Evolutionary conservation across 2,113 vertebrate species (phyloP).

Genomic region (Setophaga coronata): DNA sequence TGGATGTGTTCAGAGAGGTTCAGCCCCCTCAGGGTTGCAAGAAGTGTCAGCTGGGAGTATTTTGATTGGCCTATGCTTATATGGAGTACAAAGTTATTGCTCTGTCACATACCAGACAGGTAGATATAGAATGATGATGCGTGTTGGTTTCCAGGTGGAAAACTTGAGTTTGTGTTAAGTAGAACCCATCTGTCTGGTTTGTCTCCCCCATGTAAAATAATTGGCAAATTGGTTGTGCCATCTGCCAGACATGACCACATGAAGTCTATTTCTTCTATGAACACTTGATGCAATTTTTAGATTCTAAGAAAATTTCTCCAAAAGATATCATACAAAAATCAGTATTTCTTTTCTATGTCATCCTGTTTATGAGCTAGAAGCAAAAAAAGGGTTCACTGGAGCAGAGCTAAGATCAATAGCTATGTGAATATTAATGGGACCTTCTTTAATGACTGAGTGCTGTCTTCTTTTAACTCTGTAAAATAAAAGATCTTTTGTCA

Average conservation of each 20-base stretch:
- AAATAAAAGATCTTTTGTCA: background rate
- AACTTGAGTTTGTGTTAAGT: background rate
- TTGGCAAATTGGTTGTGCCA: background rate
- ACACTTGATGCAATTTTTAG: background rate
- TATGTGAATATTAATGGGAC: constrained; percentile 41
- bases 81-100: background rate
- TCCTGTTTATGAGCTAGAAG: constrained; percentile 42
- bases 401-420: constrained; percentile 27
- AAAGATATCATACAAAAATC: constrained; percentile 30
- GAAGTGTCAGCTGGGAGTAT: background rate
- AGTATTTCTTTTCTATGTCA: constrained; percentile 13
- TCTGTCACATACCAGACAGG: background rate
- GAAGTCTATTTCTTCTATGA: background rate
- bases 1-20: background rate
- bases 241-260: background rate
- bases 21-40: too few relatives aligned
- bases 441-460: background rate
- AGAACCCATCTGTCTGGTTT: background rate
- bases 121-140: background rate
- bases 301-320: constrained; percentile 16
- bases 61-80: background rate
- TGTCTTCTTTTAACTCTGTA: background rate
- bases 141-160: background rate
- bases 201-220: background rate
- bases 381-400: background rate